These are phyloP conservation scores for Anisognathus igniventris DNA, from an alignment of 2,797 vertebrate species.

Conservation along the genomic window DNA sequence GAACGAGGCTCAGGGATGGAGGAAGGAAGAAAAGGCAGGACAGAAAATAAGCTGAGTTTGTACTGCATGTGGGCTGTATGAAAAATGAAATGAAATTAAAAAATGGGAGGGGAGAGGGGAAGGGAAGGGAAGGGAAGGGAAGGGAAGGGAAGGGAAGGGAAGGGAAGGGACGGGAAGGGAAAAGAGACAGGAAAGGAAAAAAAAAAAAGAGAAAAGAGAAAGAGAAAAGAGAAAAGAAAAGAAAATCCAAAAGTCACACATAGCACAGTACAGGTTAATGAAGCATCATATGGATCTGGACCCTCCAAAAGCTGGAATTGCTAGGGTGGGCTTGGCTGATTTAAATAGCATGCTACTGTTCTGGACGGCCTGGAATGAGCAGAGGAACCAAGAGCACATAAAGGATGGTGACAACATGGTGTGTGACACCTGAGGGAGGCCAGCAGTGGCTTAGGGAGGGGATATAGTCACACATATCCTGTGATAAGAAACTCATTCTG, in stretches of 20 bases:
- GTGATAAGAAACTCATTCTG: not conserved
- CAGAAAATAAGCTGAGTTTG: not conserved
- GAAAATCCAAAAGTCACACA: not conserved
- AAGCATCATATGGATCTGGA: rapidly evolving
- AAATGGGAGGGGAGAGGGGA: too few species aligned
- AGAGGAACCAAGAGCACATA: not conserved
- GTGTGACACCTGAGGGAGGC: rapidly evolving
- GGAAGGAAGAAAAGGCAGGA: not conserved
- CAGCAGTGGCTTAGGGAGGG: not conserved
- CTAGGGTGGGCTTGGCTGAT: not conserved
- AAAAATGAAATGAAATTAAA: not conserved
- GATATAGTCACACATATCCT: rapidly evolving
- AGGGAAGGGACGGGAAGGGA: too few species aligned
- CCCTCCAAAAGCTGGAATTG: not conserved
- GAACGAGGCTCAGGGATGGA: not conserved
- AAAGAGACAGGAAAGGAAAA: too few species aligned
- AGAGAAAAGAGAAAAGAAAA: too few species aligned
- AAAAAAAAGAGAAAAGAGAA: too few species aligned
- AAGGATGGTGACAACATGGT: not conserved
- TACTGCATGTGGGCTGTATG: not conserved
- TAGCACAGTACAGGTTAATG: rapidly evolving
- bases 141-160: too few species aligned
- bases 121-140: too few species aligned
- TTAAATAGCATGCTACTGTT: rapidly evolving
- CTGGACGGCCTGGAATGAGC: not conserved